phyloP scores from a whole-genome alignment of 2,113 vertebrate species.

The Triplophysa siluroides region DNA sequence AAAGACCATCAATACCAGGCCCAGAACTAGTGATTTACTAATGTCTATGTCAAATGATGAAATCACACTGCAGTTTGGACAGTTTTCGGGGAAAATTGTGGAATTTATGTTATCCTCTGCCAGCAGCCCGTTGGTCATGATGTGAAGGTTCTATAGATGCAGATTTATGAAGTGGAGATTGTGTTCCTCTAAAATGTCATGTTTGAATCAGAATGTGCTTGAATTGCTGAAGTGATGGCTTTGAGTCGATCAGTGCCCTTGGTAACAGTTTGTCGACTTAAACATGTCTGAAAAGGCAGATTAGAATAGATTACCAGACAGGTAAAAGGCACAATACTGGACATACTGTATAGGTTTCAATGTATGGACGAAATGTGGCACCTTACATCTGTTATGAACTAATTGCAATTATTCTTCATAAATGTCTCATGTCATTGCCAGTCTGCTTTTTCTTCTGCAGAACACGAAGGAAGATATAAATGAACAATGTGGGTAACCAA shows the following conservation, averaged over 20 bases:
- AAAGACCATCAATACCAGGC: slow-evolving; percentile 83
- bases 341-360: too few species aligned
- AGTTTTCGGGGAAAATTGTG: slow-evolving; percentile 63
- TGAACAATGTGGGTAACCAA: too few species aligned
- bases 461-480: too few species aligned
- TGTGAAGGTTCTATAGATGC: not conserved
- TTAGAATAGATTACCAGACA: too few species aligned
- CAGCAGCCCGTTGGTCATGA: slow-evolving; percentile 72
- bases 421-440: too few species aligned
- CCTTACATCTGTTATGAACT: too few species aligned
- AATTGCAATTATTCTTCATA: too few species aligned
- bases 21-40: slow-evolving; percentile 81
- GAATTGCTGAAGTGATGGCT: not conserved
- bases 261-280: too few species aligned
- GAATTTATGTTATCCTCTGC: slow-evolving; percentile 72
- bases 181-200: not conserved
- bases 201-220: not conserved
- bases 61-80: slow-evolving; percentile 84
- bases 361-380: too few species aligned
- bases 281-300: not conserved
- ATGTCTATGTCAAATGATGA: slow-evolving; percentile 70
- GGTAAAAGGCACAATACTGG: too few species aligned
- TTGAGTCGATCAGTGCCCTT: not conserved
- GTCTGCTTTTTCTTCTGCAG: too few species aligned
- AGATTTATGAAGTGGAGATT: not conserved